Percentiles rank a stretch among this genome's conserved stretches.
phyloP scores from a whole-genome alignment of 2,797 vertebrate genomes.

The Hypotaenidia okinawae region DNA sequence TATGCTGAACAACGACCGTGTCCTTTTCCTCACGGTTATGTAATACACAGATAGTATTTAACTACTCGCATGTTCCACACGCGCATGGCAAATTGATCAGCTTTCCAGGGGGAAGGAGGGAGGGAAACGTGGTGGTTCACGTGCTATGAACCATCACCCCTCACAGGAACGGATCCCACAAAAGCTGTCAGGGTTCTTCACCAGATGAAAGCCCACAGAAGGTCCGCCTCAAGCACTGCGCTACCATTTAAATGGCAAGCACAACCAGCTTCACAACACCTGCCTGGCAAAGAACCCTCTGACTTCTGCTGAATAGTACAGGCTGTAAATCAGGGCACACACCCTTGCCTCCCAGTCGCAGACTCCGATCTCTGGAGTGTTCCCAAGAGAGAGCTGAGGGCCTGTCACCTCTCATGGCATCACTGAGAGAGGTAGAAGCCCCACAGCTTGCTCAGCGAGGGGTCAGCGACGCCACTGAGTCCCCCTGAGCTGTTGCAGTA shows the following conservation, averaged over 20 bases:
- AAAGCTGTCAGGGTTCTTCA: rapidly evolving
- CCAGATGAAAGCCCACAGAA: rapidly evolving
- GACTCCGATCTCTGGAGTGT: rapidly evolving
- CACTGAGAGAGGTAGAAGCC: neutral
- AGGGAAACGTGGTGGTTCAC: neutral
- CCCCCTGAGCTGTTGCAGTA: rapidly evolving
- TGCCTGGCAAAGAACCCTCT: neutral
- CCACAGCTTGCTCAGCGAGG: neutral
- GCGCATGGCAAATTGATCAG: neutral
- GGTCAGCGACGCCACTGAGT: rapidly evolving
- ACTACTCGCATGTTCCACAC: neutral
- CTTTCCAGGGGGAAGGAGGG: neutral
- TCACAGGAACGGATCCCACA: neutral
- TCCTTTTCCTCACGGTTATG: neutral
- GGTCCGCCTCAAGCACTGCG: neutral
- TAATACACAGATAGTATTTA: neutral
- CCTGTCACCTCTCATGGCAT: neutral
- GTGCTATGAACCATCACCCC: rapidly evolving
- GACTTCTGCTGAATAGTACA: neutral
- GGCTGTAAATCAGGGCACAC: neutral
- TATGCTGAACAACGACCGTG: neutral
- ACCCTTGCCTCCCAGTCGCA: neutral
- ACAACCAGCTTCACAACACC: neutral
- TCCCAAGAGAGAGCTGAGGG: neutral
- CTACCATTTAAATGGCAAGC: neutral